phyloP scores from a whole-genome alignment of 2,888 invertebrate species.

The Tubulanus polymorphus region DNA sequence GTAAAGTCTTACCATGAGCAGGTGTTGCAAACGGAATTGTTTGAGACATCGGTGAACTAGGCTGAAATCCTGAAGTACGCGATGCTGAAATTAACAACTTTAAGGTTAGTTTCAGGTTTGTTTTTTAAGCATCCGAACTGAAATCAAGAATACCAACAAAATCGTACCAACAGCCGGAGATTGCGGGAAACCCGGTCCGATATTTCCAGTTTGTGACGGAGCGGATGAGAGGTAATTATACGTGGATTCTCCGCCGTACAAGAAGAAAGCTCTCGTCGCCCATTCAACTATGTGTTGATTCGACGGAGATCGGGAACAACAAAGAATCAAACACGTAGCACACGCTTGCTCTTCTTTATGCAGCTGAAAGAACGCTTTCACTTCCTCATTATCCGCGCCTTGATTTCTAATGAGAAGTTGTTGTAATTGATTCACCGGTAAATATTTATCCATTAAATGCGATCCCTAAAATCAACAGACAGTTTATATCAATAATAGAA shows the following conservation, averaged over 20 bases:
- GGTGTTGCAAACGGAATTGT: no score
- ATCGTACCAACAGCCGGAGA: background rate
- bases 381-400: conserved; percentile 80
- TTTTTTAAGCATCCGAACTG: no score
- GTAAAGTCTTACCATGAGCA: no score
- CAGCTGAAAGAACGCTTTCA: conserved; percentile 78
- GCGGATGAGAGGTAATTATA: conserved; percentile 23
- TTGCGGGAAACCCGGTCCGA: no score
- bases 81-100: no score
- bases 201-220: background rate
- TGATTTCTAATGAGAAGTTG: conserved; percentile 75
- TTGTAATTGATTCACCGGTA: conserved; percentile 83
- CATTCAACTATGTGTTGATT: conserved; percentile 72
- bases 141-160: no score
- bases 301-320: conserved; percentile 65
- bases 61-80: no score
- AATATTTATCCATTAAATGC: conserved; percentile 74
- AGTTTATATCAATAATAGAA: no score
- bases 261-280: conserved; percentile 87
- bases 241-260: conserved; percentile 76
- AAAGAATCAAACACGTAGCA: conserved; percentile 79
- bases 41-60: no score
- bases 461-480: conserved; percentile 61
- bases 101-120: no score
- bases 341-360: conserved; percentile 81